A percentile compares a stretch with the other conserved stretches of the same genome.
These are phyloP conservation scores for Linnaemya vulpina DNA, from an alignment of 2,888 invertebrate genomes.

Conservation along the genomic window DNA sequence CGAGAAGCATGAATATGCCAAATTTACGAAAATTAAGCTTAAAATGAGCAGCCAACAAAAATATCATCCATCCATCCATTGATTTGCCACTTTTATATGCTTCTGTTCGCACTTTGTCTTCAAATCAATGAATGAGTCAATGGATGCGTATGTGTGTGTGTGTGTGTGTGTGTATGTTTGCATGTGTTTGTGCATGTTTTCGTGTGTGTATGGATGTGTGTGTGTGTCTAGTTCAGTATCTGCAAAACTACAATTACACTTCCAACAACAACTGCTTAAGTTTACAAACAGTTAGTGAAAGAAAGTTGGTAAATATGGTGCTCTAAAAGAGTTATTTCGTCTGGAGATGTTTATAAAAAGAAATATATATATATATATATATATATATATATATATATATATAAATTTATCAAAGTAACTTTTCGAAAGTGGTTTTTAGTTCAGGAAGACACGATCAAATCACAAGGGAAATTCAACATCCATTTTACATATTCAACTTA, in stretches of 20 bases:
- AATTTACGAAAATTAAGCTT: conserved; percentile 57
- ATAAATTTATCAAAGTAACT: no score
- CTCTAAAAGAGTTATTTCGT: conserved; percentile 25
- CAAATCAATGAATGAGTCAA: not conserved
- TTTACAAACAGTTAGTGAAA: conserved; percentile 24
- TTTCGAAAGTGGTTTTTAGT: no score
- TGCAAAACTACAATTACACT: not conserved
- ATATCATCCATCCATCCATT: conserved; percentile 53
- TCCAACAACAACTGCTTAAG: conserved; percentile 1
- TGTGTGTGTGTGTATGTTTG: not conserved
- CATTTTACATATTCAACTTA: no score
- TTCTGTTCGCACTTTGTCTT: conserved; percentile 40
- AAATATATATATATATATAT: no score
- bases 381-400: no score
- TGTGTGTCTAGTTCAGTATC: not conserved
- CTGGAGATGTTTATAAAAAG: no score
- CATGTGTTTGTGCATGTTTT: not conserved
- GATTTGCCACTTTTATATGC: conserved; percentile 42
- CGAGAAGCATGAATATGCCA: conserved; percentile 59
- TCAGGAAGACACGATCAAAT: no score
- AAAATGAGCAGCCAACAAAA: conserved; percentile 68
- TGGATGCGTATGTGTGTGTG: not conserved
- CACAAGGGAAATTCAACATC: no score
- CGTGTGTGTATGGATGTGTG: not conserved
- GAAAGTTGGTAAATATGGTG: not conserved